These are phyloP conservation scores for Corythornis madagascariensis DNA, from an alignment of 2,113 vertebrate genomes.

Conservation along the genomic window DNA sequence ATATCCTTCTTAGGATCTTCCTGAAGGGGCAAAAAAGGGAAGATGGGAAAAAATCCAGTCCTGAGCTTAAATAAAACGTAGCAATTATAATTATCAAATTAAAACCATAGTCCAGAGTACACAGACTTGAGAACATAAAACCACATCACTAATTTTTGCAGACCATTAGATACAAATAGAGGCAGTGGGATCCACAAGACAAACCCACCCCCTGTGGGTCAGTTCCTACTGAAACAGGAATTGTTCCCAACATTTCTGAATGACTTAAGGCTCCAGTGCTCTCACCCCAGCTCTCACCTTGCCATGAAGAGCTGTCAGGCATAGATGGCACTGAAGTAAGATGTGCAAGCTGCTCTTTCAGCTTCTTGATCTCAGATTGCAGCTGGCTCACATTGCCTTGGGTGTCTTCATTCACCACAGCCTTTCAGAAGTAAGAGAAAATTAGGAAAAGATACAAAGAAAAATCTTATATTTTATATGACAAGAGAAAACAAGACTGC, in stretches of 20 bases:
- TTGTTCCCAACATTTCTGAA: background rate
- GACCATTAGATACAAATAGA: background rate
- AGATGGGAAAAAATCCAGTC: background rate
- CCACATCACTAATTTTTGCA: background rate
- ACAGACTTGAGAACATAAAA: background rate
- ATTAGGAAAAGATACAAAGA: background rate
- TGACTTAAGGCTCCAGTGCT: background rate
- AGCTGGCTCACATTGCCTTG: conserved; percentile 93
- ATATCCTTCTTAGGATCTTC: background rate
- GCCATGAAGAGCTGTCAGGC: background rate
- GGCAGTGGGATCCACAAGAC: background rate
- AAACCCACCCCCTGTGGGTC: background rate
- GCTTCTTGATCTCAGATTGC: conserved; percentile 91
- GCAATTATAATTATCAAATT: background rate
- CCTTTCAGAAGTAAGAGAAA: conserved; percentile 74
- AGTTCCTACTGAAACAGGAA: background rate
- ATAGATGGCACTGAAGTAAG: conserved; percentile 59
- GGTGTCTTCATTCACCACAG: conserved; percentile 93
- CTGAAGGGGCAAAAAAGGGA: background rate
- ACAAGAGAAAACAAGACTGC: background rate
- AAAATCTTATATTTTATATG: background rate
- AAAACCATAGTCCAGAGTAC: background rate
- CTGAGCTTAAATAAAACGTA: background rate
- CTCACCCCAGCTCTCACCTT: conserved; percentile 49
- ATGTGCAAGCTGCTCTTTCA: conserved; percentile 88